Conservation (phyloP, 2,797 vertebrate species). For the Tragelaphus oryx region DNA sequence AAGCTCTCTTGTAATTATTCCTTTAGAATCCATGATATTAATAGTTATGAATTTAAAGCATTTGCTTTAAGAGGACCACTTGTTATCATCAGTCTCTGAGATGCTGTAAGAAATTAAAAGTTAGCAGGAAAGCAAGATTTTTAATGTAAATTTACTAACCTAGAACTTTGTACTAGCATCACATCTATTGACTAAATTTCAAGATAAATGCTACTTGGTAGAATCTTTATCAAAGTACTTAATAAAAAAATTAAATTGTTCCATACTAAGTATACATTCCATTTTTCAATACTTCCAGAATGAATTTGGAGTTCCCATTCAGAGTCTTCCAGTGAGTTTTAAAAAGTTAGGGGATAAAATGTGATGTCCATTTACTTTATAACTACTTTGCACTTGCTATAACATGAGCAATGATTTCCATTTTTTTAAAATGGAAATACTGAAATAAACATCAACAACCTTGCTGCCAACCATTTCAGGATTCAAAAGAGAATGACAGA, state of each 20-base stretch:
- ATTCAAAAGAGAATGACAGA: not conserved
- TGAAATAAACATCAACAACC: not conserved
- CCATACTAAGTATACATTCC: not conserved
- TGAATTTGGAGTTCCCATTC: not conserved
- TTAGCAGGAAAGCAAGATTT: not conserved
- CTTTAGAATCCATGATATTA: not conserved
- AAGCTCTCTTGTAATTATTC: not conserved
- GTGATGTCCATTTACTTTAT: not conserved
- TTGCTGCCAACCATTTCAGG: not conserved
- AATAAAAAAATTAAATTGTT: not conserved
- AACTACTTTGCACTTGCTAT: not conserved
- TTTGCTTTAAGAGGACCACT: not conserved
- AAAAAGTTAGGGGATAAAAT: not conserved
- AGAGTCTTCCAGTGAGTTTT: not conserved
- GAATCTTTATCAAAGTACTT: not conserved
- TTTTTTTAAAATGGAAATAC: not conserved
- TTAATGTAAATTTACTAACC: not conserved
- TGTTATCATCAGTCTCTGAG: not conserved
- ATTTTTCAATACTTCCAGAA: not conserved
- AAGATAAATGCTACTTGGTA: not conserved
- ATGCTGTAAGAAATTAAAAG: not conserved
- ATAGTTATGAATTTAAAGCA: not conserved
- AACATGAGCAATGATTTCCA: not conserved
- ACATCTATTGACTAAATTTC: not conserved
- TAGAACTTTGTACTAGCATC: not conserved